A percentile compares a stretch with the other conserved stretches of the same genome.
Evolutionary conservation across 2,113 vertebrate genomes (phyloP).

Genomic region (Cyrtonyx montezumae): DNA sequence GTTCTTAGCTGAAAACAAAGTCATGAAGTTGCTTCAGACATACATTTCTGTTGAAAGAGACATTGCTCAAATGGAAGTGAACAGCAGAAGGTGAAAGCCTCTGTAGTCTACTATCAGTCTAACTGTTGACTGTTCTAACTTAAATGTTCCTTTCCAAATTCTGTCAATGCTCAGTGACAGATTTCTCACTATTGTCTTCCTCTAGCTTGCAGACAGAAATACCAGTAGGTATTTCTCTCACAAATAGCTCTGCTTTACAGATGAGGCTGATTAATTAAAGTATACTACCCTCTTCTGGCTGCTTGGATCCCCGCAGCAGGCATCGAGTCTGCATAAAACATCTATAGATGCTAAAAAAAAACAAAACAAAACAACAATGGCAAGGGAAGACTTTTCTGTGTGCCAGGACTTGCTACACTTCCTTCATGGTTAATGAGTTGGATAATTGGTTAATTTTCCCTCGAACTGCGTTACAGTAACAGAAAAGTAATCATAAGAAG

Average conservation of each 20-base stretch:
- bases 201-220: not conserved
- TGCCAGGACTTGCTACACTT: not conserved
- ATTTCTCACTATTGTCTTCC: not conserved
- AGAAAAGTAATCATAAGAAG: not conserved
- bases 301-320: not conserved
- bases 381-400: not conserved
- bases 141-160: not conserved
- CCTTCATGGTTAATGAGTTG: not conserved
- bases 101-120: not conserved
- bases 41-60: not conserved
- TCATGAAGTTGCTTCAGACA: not conserved
- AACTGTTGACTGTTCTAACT: not conserved
- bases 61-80: not conserved
- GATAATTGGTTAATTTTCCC: not conserved
- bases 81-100: not conserved
- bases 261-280: conserved; percentile 12
- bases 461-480: not conserved
- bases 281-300: conserved; percentile 65
- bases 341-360: not conserved
- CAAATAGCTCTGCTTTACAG: not conserved
- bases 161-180: not conserved
- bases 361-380: too few relatives aligned
- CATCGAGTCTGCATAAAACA: rapidly evolving
- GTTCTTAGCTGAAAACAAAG: not conserved
- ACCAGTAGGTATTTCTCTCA: not conserved